Evolutionary conservation across 2,797 vertebrate genomes (phyloP), one percentile per base, ranked within the genome.

Genomic region (Acipenser transmontanus): DNA sequence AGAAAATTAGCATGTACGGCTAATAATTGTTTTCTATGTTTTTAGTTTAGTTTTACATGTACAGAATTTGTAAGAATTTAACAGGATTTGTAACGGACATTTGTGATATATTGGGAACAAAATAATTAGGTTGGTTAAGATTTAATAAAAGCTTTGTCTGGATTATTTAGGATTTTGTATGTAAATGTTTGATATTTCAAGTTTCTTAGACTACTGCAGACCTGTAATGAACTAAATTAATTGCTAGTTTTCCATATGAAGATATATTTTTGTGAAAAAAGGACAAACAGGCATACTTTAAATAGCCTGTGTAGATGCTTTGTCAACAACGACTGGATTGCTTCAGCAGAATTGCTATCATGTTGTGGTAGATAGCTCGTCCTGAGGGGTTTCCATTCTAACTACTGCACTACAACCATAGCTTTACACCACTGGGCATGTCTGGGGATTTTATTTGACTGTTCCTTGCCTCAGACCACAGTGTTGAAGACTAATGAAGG

Each of bases 111-210:
- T 78, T 64, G 80, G 79, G 78, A 71, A 71, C 50, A 68, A 61
- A 62, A 66, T 64, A 63, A 82, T 82, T 74, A 73, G 80, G 74
- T 73, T 83, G 85, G 80, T 80, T 82, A 81, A 76, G 83, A 84
- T 83, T 64, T 61, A 63, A 86, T 76, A 89, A 3, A 94, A 96
- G 92, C 92, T 93, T 96, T 95, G 93, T 95, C 93, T 95, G 93
- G 90, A 90, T 89, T 81, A 85, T 91, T 87, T 91, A 85, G 82
- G 82, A 80, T 88, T 87, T 81, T 69, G 66, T 63, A 71, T 68
- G 59, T 89, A 82, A 73, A 84, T 82, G 84, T 34, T 34, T 75
- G 82, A 80, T 70, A 74, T 64, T 66, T 64, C 69, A 76, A 75
- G 77, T 76, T 84, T 86, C 78, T 51, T 73, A 73, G 74, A 78